These are phyloP conservation scores for Leucoraja erinaceus DNA, from an alignment of 2,113 vertebrate genomes.

Conservation along the genomic window DNA sequence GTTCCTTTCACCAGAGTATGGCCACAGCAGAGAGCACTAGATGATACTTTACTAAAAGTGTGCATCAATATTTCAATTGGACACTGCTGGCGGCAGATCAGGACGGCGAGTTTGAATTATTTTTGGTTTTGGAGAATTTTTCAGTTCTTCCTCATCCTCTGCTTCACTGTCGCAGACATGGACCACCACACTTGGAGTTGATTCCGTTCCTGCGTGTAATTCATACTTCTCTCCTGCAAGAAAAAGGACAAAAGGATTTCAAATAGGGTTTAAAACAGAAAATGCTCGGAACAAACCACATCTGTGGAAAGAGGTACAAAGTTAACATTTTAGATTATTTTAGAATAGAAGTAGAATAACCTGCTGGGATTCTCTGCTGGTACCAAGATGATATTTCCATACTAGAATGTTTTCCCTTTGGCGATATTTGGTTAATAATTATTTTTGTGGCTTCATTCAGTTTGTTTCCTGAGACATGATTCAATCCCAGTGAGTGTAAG, in stretches of 20 bases:
- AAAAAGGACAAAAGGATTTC: slow-evolving; percentile 38
- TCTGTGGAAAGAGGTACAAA: too few relatives aligned
- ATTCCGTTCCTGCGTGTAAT: slow-evolving; percentile 75
- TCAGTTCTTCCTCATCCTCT: slow-evolving; percentile 69
- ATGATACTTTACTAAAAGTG: slow-evolving; percentile 28
- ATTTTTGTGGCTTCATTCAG: not conserved
- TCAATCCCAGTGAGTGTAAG: not conserved
- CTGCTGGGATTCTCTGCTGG: too few relatives aligned
- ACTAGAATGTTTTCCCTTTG: not conserved
- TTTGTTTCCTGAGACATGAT: too few relatives aligned
- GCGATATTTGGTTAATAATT: not conserved
- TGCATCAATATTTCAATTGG: slow-evolving; percentile 60
- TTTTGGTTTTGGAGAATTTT: slow-evolving; percentile 75
- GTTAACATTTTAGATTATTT: too few relatives aligned
- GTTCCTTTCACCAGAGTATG: slow-evolving; percentile 21
- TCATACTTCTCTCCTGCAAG: slow-evolving; percentile 76
- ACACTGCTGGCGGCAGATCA: slow-evolving; percentile 62
- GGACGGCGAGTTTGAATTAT: slow-evolving; percentile 78
- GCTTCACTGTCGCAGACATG: slow-evolving; percentile 75
- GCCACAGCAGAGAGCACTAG: slow-evolving; percentile 29
- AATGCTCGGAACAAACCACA: too few relatives aligned
- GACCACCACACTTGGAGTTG: slow-evolving; percentile 77
- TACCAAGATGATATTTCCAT: not conserved
- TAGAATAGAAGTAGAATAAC: too few relatives aligned
- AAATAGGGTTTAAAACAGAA: not conserved